Conservation (phyloP, 1,140 invertebrate genomes). For the Araneus ventricosus region DNA sequence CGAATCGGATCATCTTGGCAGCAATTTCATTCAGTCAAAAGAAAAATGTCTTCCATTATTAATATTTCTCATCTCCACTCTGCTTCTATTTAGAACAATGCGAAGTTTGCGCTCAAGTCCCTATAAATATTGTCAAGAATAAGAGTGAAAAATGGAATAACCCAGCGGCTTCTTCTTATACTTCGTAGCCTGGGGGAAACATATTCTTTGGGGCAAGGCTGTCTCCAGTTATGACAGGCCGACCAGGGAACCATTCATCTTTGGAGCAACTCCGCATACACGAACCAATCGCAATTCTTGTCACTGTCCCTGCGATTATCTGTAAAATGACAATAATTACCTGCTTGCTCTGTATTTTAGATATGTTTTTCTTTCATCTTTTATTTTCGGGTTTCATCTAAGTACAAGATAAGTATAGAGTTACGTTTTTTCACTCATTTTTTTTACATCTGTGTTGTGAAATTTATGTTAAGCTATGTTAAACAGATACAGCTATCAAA, state of each 20-base stretch:
- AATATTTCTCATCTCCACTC: background rate
- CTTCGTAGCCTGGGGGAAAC: background rate
- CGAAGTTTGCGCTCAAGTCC: background rate
- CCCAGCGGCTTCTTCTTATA: constrained; percentile 27
- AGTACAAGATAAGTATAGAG: constrained; percentile 71
- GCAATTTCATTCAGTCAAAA: background rate
- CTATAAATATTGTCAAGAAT: constrained; percentile 19
- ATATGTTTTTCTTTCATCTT: constrained; percentile 6
- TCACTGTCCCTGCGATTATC: constrained; percentile 69
- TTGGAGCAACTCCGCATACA: background rate
- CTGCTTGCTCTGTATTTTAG: constrained; percentile 54
- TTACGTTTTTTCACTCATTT: constrained; percentile 8
- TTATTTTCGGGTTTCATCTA: constrained; percentile 49
- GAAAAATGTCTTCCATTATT: background rate
- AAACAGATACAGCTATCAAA: constrained; percentile 68
- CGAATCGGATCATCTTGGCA: background rate
- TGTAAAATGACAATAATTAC: constrained; percentile 74
- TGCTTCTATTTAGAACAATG: background rate
- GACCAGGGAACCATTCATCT: constrained; percentile 66
- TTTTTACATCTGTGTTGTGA: constrained; percentile 13
- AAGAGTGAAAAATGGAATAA: constrained; percentile 28
- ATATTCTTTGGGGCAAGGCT: constrained; percentile 51
- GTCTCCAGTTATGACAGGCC: constrained; percentile 64
- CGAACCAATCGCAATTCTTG: constrained; percentile 56
- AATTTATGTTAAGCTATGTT: constrained; percentile 74